Evolutionary conservation across 2,797 vertebrate genomes (phyloP).

Genomic region (Apogon talboti): DNA sequence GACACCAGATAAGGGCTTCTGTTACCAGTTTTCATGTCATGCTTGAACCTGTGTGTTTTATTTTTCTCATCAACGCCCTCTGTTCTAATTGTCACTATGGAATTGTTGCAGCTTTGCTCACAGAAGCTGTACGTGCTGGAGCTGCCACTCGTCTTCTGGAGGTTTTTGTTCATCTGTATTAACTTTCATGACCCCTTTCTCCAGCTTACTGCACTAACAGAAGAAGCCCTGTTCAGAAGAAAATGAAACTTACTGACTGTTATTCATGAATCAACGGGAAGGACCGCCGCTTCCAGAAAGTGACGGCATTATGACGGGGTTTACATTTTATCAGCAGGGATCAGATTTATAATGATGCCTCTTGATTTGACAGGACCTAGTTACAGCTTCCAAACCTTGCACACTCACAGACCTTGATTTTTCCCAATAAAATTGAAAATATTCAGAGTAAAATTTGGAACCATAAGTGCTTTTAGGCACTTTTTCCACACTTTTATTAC

Average conservation of each 20-base stretch:
- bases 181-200: slow-evolving; percentile 30
- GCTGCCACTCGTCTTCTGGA: slow-evolving; percentile 27
- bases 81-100: slow-evolving; percentile 17
- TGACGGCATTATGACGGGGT: slow-evolving; percentile 6
- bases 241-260: slow-evolving; percentile 39
- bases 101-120: slow-evolving; percentile 29
- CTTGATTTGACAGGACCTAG: slow-evolving; percentile 30
- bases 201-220: slow-evolving; percentile 61
- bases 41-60: slow-evolving; percentile 25
- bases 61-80: slow-evolving; percentile 29
- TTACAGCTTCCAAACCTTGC: slow-evolving; percentile 29
- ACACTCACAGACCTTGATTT: neutral
- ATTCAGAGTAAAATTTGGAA: neutral
- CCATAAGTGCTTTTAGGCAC: neutral
- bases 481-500: neutral
- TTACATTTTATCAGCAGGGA: slow-evolving; percentile 32
- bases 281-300: slow-evolving; percentile 9
- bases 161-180: slow-evolving; percentile 40
- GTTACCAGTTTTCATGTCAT: slow-evolving; percentile 61
- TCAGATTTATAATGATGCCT: slow-evolving; percentile 22
- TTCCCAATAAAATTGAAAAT: neutral
- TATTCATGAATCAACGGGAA: slow-evolving; percentile 30
- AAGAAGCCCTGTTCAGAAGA: slow-evolving; percentile 41
- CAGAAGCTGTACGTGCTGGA: slow-evolving; percentile 31
- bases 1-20: slow-evolving; percentile 81